These are phyloP conservation scores for Misgurnus mizolepis DNA, from an alignment of 2,113 vertebrate species.

Conservation along the genomic window DNA sequence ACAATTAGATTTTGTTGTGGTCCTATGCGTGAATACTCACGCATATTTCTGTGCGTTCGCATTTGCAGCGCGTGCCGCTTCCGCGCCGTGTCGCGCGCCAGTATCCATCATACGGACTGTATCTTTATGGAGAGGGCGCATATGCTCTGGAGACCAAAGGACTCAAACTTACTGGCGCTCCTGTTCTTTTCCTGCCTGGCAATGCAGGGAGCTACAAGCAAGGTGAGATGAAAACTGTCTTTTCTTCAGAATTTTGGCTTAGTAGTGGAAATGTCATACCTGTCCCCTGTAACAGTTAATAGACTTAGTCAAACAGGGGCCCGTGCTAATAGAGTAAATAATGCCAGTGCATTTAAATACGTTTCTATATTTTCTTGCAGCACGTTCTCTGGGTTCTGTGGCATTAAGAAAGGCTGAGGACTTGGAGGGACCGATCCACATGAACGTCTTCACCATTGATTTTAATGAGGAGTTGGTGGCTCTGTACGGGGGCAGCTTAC, in stretches of 20 bases:
- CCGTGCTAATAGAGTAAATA: too few species aligned
- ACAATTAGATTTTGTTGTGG: neutral
- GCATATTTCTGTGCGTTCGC: conserved; percentile 12
- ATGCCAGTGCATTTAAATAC: neutral
- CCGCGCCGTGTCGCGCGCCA: conserved; percentile 82
- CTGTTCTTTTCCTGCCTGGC: conserved; percentile 96
- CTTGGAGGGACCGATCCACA: conserved; percentile 85
- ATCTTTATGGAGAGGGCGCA: conserved; percentile 91
- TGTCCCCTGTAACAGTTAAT: too few species aligned
- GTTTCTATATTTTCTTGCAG: conserved; percentile 63
- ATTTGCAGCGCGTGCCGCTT: conserved; percentile 84
- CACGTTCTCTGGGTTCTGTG: conserved; percentile 92
- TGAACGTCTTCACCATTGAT: conserved; percentile 95
- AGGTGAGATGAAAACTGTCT: conserved; percentile 73
- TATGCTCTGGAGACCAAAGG: conserved; percentile 88
- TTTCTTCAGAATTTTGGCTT: neutral
- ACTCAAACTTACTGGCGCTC: conserved; percentile 87
- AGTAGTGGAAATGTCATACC: too few species aligned
- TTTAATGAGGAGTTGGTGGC: conserved; percentile 98
- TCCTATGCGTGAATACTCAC: neutral
- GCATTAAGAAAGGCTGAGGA: conserved; percentile 93
- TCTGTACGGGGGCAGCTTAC: conserved; percentile 91
- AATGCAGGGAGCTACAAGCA: conserved; percentile 97
- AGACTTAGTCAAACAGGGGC: too few species aligned
- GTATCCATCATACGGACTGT: conserved; percentile 90